Evolutionary conservation across 1,140 invertebrate genomes (phyloP).

Genomic region (Meloidogyne chitwoodi): DNA sequence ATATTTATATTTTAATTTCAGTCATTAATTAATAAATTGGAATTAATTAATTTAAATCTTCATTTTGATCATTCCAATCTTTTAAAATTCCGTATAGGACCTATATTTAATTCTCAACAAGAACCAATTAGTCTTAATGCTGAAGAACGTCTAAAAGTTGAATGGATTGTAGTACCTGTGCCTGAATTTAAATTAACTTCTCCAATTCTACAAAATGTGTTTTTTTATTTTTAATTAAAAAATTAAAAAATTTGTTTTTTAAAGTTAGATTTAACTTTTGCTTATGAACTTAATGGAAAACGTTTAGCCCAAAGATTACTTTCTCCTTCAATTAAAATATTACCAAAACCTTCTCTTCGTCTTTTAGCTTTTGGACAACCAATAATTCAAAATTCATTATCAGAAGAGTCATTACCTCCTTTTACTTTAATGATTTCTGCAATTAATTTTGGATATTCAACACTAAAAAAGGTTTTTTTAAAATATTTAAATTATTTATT

Average conservation of each 20-base stretch:
- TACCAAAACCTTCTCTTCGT: slow-evolving; percentile 6
- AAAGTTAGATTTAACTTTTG: not conserved
- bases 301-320: slow-evolving; percentile 1
- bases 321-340: not conserved
- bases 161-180: slow-evolving; percentile 13
- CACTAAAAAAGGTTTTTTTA: not conserved
- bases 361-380: slow-evolving; percentile 6
- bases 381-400: not conserved
- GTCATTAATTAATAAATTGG: not conserved
- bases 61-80: not conserved
- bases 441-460: not conserved
- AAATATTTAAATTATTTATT: not conserved
- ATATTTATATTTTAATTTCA: not conserved
- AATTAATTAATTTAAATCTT: slow-evolving; percentile 1
- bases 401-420: not conserved
- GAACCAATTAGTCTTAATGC: not conserved
- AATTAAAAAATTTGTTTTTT: not conserved
- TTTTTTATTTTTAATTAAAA: no score
- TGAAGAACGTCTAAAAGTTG: not conserved
- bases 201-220: not conserved
- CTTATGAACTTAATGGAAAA: slow-evolving; percentile 5
- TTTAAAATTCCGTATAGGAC: slow-evolving; percentile 19
- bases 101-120: slow-evolving; percentile 1
- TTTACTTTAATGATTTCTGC: slow-evolving; percentile 6
- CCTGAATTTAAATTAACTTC: slow-evolving; percentile 2